Conservation (phyloP, 1,140 invertebrate genomes). For the Orchestia grillus region DNA sequence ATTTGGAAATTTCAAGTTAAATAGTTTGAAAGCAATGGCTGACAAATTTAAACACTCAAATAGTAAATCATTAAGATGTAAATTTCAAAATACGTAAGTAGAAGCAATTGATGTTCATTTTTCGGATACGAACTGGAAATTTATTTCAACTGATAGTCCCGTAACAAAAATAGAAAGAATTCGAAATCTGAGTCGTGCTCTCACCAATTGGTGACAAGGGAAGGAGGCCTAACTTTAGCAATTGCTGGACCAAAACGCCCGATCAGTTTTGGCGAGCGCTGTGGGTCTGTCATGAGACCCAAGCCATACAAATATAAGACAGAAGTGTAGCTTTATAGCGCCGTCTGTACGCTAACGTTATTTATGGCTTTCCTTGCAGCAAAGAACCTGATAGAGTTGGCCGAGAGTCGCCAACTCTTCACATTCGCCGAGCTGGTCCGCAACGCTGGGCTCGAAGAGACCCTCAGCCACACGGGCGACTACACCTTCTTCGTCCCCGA, state of each 20-base stretch:
- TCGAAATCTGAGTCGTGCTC: not conserved
- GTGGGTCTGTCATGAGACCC: not conserved
- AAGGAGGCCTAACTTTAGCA: not conserved
- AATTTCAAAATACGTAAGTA: no score
- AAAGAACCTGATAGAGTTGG: constrained; percentile 72
- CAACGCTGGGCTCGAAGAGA: constrained; percentile 72
- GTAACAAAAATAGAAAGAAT: not conserved
- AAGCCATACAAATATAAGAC: not conserved
- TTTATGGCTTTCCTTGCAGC: not conserved
- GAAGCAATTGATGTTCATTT: no score
- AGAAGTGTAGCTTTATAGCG: not conserved
- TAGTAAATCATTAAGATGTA: no score
- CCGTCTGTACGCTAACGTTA: not conserved
- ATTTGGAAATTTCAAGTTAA: no score
- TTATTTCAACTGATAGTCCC: not conserved
- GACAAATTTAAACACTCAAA: no score
- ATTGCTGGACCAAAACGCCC: not conserved
- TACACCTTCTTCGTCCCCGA: constrained; percentile 75
- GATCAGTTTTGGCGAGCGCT: not conserved
- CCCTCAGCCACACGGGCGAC: constrained; percentile 71
- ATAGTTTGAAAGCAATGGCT: no score
- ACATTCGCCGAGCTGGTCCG: constrained; percentile 72
- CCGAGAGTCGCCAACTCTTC: constrained; percentile 70
- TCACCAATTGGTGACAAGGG: not conserved
- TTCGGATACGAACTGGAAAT: no score